phyloP scores from a whole-genome alignment of 2,113 vertebrate species.

The Platycercus adscitus region DNA sequence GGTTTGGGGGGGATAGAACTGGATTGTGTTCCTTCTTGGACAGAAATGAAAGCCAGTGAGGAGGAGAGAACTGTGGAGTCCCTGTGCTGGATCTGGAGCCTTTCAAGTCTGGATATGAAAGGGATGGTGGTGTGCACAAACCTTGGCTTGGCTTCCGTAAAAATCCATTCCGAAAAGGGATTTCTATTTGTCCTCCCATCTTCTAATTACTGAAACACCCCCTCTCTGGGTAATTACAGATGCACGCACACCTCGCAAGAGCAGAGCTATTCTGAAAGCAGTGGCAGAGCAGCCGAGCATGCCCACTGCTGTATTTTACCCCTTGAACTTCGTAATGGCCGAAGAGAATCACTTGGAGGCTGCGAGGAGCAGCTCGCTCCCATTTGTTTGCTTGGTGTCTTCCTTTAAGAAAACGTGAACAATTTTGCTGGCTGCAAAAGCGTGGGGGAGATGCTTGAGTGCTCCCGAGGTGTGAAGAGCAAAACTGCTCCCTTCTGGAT shows the following conservation, averaged over 20 bases:
- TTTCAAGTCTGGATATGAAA: not conserved
- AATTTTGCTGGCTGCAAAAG: not conserved
- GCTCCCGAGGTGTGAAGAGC: not conserved
- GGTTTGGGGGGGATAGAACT: not conserved
- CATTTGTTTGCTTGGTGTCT: not conserved
- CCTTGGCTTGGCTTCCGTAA: not conserved
- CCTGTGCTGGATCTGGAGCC: not conserved
- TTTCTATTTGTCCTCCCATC: not conserved
- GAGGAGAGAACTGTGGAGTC: not conserved
- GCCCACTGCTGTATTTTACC: not conserved
- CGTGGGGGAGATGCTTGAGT: not conserved
- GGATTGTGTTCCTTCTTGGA: not conserved
- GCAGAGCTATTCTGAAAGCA: not conserved
- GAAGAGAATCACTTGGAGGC: not conserved
- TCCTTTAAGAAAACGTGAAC: not conserved
- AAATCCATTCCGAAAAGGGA: not conserved
- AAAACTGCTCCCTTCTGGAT: rapidly evolving
- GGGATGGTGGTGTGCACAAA: not conserved
- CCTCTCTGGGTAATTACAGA: not conserved
- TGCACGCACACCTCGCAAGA: not conserved
- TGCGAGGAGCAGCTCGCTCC: not conserved
- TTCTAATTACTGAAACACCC: not conserved
- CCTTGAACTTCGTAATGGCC: not conserved
- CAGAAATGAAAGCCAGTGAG: not conserved
- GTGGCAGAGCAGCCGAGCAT: not conserved